Base-by-base conservation (phyloP, 1,140 invertebrate genomes). In the Ceratina australensis region DNA sequence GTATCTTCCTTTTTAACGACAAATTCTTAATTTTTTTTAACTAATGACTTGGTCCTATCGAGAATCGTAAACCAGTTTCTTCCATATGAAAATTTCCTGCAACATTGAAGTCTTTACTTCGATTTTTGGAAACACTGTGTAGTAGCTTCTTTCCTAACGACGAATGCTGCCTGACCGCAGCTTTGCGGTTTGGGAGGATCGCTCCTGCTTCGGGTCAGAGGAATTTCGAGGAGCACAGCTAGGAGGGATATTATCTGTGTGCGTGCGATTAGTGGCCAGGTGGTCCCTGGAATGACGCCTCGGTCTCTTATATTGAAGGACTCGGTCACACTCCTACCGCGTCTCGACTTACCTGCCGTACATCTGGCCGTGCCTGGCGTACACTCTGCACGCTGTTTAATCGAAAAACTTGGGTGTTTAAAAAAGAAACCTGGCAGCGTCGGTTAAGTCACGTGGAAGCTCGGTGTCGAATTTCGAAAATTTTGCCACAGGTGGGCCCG, bases 261-360 rank as follows among this genome's bases (percentile, higher is more conserved):
- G 72, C 69, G 69, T 59, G 61, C 20, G 47, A 77, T 67, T 83
- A 52, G 33, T 63, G 72, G 63, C 82, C 78, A 85, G 83, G 79
- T 85, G 83, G 82, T 84, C 82, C 28, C 22, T 24, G 33, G 54
- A 56, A 68, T 79, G 79, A 84, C 59, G 82, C n/a, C 24, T 49
- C 20, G 63, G 69, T 22, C 52, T n/a, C n/a, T 56, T 52, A 72
- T 71, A 65, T 79, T 76, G 67, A 81, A 65, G 72, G 74, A 61
- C n/a, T 61, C 79, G 52, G 68, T 26, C 63, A 26, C 18, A 16
- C 49, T 16, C 47, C 60, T 73, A 49, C 60, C 61, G 54, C 72
- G 75, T 85, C 79, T 85, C 82, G 61, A 26, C 42, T 85, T 85
- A 84, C 83, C 79, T 20, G 56, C 77, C 28, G 69, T 76, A 80